Evolutionary conservation across 2,113 vertebrate species (phyloP), one percentile per base, ranked within the genome.

Genomic region (Anser cygnoides): DNA sequence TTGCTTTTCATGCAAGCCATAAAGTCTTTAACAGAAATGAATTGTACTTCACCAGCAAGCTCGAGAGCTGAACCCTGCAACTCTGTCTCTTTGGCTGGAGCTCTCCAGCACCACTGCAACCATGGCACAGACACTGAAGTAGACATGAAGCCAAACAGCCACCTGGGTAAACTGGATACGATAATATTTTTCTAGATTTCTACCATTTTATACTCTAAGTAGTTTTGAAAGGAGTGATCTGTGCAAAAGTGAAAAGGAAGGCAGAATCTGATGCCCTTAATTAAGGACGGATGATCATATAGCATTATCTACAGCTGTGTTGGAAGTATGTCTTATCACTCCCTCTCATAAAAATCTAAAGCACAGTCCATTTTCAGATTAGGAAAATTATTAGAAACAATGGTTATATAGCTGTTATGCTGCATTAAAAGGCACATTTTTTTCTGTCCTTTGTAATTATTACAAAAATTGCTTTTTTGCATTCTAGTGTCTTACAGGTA

Each of bases 241-340:
- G 67, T 61, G 43, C 1, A 7, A 78, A 87, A 87, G 65, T 35
- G 70, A 28, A 87, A 89, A 44, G 43, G 17, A 52, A 89, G 33
- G 49, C 22, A 82, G 71, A 85, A 76, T 57, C 63, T 43, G 31
- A 29, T 19, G 20, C 54, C 70, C 70, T 91, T 81, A 89, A 43
- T 84, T 90, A 65, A 17, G 71, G 92, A 57, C 54, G 28, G 58
- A 62, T 73, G 39, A 76, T 23, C 6, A 3, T 39, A 78, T 7
- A 79, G 22, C 20, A 62, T 54, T 62, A 22, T 58, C 88, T 92
- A 83, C 82, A 96, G 78, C 78, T 95, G 68, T 50, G 12, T n/a
- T 83, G 58, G 78, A 49, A 49, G 46, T 21, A 49, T 21, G 46
- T 49, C 20, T 49, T 58, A 90, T 67, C 19, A 43, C 2, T 93